Conservation (phyloP, 2,797 vertebrate species). For the Ciconia nigra region DNA sequence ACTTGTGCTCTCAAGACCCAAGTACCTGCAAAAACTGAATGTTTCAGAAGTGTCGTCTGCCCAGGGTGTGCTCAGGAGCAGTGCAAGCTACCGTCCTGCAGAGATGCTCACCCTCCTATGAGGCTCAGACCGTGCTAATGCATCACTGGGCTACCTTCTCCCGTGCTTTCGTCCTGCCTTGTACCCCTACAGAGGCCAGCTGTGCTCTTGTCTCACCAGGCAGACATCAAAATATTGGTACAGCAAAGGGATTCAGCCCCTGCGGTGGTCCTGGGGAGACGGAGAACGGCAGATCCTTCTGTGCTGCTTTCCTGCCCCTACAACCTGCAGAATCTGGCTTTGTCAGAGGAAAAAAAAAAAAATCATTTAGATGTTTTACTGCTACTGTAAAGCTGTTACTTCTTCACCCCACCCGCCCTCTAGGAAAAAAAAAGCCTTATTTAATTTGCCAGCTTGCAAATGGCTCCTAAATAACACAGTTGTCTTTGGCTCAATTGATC, state of each 20-base stretch:
- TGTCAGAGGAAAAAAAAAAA: background rate
- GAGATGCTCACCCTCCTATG: background rate
- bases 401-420: background rate
- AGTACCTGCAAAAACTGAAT: background rate
- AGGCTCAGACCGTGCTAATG: background rate
- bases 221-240: background rate
- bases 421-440: background rate
- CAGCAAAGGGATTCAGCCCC: background rate
- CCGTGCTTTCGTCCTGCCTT: background rate
- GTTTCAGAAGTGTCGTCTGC: background rate
- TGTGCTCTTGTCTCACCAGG: background rate
- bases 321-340: background rate
- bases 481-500: constrained; percentile 49
- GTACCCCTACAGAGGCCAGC: fast-evolving
- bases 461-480: constrained; percentile 50
- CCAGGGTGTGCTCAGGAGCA: background rate
- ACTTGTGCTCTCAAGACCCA: background rate
- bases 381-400: constrained; percentile 15
- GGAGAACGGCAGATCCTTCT: background rate
- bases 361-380: background rate
- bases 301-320: background rate
- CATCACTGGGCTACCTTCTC: background rate
- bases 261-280: fast-evolving
- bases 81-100: background rate
- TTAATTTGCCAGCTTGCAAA: constrained; percentile 60